Base-by-base conservation (phyloP, 2,888 invertebrate species). In the Rhabditophanes sp. region DNA sequence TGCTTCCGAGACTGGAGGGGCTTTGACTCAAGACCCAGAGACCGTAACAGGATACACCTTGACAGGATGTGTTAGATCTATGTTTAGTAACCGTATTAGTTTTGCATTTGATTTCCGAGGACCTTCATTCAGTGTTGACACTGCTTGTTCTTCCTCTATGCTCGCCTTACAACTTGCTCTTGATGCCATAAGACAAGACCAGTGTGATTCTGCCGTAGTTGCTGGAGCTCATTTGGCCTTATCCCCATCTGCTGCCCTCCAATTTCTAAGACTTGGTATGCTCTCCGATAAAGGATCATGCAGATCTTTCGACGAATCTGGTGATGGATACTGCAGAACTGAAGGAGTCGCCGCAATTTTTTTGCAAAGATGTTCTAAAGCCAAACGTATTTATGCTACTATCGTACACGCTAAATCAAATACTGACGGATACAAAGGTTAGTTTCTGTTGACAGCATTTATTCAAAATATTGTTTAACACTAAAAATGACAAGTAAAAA, bases 121-220 rank as follows among this genome's bases (percentile, higher is more conserved):
- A 2, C 93, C 93, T 6, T 88, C 87, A 66, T 88, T 80, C 69
- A 79, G 87, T 20, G 71, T 93, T 30, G 93, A 96, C 70, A 90
- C 93, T 2, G 93, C 93, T 6, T 96, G 93, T 68, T 90, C 90
- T 0, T 88, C 88, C 56, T 82, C 85, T 45, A 70, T 90, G 66
- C 77, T 82, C 65, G 90, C 87, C 12, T 45, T 62, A 29, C 59
- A 62, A 39, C 44, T 65, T 34, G 64, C 65, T 31, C 44, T 65
- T 33, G 64, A 65, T 42, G 79, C 83, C 23, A 82, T 90, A 57
- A 75, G 78, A 48, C 70, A 75, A 25, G 88, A 87, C n/a, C 79
- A 81, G 64, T 88, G 88, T 69, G 90, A 93, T 65, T 76, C 84
- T 4, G 93, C 93, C 15, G 73, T 96, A 42, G 85, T 96, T n/a